Evolutionary conservation across 2,113 vertebrate species (phyloP).

Genomic region (Hassar affinis): DNA sequence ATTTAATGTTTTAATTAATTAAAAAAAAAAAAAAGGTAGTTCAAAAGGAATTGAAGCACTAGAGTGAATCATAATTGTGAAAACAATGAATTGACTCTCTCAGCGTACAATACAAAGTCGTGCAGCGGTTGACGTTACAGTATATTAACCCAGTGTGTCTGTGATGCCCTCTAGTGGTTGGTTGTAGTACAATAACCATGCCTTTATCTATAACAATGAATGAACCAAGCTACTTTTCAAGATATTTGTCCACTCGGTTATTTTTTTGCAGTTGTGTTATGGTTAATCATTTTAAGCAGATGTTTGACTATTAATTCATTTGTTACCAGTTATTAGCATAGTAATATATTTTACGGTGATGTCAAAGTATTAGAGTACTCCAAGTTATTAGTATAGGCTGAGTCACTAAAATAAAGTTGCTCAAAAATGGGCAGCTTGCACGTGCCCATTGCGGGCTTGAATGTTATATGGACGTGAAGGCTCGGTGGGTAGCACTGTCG

Average conservation of each 20-base stretch:
- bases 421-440: neutral
- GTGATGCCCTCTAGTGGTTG: slow-evolving; percentile 1
- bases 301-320: neutral
- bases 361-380: neutral
- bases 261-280: neutral
- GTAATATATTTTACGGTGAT: neutral
- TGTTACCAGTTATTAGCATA: neutral
- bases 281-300: neutral
- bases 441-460: neutral
- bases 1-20: neutral
- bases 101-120: neutral
- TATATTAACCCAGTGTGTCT: neutral
- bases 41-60: neutral
- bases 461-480: neutral
- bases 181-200: neutral
- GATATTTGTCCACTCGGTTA: neutral
- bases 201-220: neutral
- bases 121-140: neutral
- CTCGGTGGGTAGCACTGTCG: no score
- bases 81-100: neutral
- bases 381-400: neutral
- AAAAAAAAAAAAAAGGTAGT: neutral
- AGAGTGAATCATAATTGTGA: neutral
- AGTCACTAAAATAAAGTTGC: neutral
- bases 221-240: neutral